A percentile compares a stretch with the other conserved stretches of the same genome.
phyloP scores from a whole-genome alignment of 1,140 invertebrate species.

The Drosophila funebris region DNA sequence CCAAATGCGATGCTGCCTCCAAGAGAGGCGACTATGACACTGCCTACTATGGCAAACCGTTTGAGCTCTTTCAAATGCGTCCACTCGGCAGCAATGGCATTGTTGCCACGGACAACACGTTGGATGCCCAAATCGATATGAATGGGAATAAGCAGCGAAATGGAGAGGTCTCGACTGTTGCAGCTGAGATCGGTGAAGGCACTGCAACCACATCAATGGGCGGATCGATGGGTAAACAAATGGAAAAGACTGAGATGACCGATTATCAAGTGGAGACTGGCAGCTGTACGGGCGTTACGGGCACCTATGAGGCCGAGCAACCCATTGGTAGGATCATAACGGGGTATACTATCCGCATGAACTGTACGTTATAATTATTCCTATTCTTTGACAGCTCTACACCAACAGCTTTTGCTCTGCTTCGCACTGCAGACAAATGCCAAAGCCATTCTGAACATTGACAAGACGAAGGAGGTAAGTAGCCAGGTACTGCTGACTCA shows the following conservation, averaged over 20 bases:
- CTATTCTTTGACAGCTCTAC: conserved; percentile 68
- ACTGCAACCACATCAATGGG: conserved; percentile 25
- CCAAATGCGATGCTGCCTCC: conserved; percentile 54
- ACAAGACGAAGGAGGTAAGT: conserved; percentile 83
- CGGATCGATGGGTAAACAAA: background rate
- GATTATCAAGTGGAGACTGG: conserved; percentile 74
- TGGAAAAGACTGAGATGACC: conserved; percentile 54
- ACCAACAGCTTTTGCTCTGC: conserved; percentile 83
- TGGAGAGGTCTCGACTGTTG: background rate
- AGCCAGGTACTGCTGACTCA: background rate
- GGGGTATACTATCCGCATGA: background rate
- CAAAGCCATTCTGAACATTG: conserved; percentile 86
- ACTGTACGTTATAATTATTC: background rate
- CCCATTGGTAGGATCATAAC: conserved; percentile 52
- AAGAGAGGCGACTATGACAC: conserved; percentile 33
- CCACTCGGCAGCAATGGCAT: conserved; percentile 56
- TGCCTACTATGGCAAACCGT: conserved; percentile 69
- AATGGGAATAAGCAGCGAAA: conserved; percentile 55
- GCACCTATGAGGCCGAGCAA: conserved; percentile 73
- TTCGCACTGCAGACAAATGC: conserved; percentile 86
- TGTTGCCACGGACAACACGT: conserved; percentile 30
- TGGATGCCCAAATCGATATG: conserved; percentile 50
- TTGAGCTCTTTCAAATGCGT: conserved; percentile 81
- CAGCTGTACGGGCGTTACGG: conserved; percentile 62
- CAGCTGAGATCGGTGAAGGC: conserved; percentile 16